phyloP scores from a whole-genome alignment of 2,888 invertebrate genomes.

The Leptinotarsa haldemani region DNA sequence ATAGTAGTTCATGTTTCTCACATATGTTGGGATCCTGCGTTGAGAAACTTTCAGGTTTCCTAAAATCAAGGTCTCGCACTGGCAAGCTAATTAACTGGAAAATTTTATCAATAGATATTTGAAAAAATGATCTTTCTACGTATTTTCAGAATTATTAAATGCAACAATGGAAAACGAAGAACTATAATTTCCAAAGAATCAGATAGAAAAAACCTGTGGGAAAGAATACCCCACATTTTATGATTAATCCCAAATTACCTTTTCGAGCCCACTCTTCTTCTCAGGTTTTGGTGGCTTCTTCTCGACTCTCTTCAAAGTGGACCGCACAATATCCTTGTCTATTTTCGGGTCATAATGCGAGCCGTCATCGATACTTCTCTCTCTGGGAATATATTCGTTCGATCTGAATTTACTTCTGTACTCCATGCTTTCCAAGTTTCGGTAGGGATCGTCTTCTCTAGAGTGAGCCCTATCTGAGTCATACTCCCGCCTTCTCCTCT shows the following conservation, averaged over 20 bases:
- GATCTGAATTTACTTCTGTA: constrained; percentile 62
- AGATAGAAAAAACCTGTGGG: too few species aligned
- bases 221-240: too few species aligned
- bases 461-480: constrained; percentile 53
- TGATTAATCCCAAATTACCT: constrained; percentile 66
- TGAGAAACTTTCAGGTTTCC: too few species aligned
- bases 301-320: constrained; percentile 66
- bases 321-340: constrained; percentile 68
- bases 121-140: too few species aligned
- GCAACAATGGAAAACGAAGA: too few species aligned
- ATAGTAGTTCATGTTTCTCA: too few species aligned
- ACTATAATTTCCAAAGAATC: too few species aligned
- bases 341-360: constrained; percentile 75
- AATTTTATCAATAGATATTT: too few species aligned
- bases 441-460: constrained; percentile 55
- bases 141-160: too few species aligned
- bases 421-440: constrained; percentile 62
- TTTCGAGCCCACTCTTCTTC: constrained; percentile 80
- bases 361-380: constrained; percentile 75
- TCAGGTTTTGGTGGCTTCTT: constrained; percentile 70
- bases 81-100: too few species aligned
- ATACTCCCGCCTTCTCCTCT: constrained; percentile 54
- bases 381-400: constrained; percentile 69
- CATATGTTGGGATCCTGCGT: too few species aligned
- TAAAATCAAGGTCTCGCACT: too few species aligned